Evolutionary conservation across 1,140 invertebrate genomes (phyloP), one percentile per base, ranked within the genome.

Genomic region (Zaprionus africanus): DNA sequence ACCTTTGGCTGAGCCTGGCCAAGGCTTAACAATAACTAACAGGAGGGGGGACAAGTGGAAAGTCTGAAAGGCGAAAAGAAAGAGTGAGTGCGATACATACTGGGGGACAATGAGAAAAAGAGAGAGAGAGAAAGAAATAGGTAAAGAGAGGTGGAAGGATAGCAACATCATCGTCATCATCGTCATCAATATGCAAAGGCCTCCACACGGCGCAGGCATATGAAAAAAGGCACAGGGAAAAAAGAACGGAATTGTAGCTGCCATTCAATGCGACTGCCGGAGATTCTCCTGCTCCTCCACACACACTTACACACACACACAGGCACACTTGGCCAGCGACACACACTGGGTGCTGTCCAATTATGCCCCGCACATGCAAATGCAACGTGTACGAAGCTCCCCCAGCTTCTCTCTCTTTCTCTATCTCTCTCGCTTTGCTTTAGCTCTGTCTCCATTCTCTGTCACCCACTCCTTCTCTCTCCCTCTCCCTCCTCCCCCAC

Each of bases 291-390:
- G 34, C 51, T 51, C 43, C 70, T 15, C 7, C 19, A 31, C 38
- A 69, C 49, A 60, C 22, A 28, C 57, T 62, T 28, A 62, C 38
- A 64, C 9, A 53, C 13, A 49, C 13, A 28, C 24, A 26, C 43
- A 57, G 22, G 22, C 36, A 24, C 43, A 67, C 36, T 24, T 68
- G 57, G 60, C 56, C 57, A 60, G 71, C 64, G 12, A 58, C 51
- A 57, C 41, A 43, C 41, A 43, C 56, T 64, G 68, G 73, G 78
- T 61, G 69, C 76, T 86, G 79, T 86, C 82, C 84, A 87, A 88
- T 88, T 87, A 87, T 87, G 85, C 75, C 85, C 56, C 81, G 83
- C 84, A 90, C 85, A 88, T 90, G 85, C 75, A 88, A 85, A 88
- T 90, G 84, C 84, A 88, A 84, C 81, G 81, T 90, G 81, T 79